These are phyloP conservation scores for Oryzias javanicus DNA, from an alignment of 2,113 vertebrate genomes.

Conservation along the genomic window DNA sequence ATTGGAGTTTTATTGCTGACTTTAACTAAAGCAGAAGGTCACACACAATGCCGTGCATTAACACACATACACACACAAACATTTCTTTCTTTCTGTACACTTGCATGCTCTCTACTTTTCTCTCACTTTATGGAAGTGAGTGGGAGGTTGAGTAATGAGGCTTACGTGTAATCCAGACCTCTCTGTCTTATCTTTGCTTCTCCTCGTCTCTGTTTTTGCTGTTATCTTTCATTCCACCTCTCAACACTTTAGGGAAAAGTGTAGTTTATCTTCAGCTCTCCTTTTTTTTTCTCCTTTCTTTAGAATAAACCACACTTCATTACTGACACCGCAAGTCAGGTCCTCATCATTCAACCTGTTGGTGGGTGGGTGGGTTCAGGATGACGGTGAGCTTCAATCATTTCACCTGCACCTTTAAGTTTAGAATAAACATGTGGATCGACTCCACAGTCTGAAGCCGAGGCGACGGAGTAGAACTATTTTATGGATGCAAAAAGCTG, in stretches of 20 bases:
- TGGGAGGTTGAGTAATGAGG: constrained; percentile 51
- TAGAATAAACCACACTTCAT: constrained; percentile 26
- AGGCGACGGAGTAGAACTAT: too few species aligned
- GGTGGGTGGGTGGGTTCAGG: constrained; percentile 5
- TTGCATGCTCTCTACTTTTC: constrained; percentile 17
- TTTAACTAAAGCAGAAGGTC: constrained; percentile 32
- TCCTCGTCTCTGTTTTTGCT: constrained; percentile 18
- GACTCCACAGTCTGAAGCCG: too few species aligned
- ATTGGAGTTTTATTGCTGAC: constrained; percentile 50
- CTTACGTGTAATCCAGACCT: constrained; percentile 46
- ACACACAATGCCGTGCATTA: constrained; percentile 12
- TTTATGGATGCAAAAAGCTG: too few species aligned
- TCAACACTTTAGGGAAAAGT: constrained; percentile 21
- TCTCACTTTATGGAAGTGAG: constrained; percentile 33
- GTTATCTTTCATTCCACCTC: constrained; percentile 14
- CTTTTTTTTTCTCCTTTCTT: constrained; percentile 8
- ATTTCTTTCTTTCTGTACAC: neutral
- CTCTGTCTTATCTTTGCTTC: constrained; percentile 45
- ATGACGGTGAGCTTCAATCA: neutral
- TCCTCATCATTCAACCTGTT: constrained; percentile 11
- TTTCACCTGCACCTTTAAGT: neutral
- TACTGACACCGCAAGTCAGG: constrained; percentile 28
- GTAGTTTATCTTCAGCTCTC: constrained; percentile 25
- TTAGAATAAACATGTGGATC: too few species aligned
- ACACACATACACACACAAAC: constrained; percentile 1